Evolutionary conservation across 2,113 vertebrate genomes (phyloP).

Genomic region (Carollia perspicillata): DNA sequence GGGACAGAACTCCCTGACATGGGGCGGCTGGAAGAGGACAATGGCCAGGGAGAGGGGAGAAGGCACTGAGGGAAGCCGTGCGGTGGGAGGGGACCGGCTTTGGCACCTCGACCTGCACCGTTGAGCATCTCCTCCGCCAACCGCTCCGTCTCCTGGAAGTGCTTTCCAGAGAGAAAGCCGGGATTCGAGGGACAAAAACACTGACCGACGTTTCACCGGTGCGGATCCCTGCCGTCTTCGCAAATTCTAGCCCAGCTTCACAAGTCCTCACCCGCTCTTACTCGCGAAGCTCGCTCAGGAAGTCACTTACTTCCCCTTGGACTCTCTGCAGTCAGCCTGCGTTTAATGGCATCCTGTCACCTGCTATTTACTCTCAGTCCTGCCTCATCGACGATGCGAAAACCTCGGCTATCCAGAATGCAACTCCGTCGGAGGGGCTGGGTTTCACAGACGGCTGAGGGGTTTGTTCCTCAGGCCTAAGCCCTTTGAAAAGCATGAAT

Average conservation of each 20-base stretch:
- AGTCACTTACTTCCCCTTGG: neutral
- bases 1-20: neutral
- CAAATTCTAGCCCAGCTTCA: neutral
- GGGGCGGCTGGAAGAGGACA: neutral
- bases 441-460: neutral
- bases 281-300: neutral
- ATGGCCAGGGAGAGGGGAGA: neutral
- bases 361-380: neutral
- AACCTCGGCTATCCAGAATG: neutral
- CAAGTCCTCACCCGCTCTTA: neutral
- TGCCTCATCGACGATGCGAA: neutral
- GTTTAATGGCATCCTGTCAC: neutral
- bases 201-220: neutral
- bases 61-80: neutral
- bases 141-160: neutral
- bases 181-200: neutral
- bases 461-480: neutral
- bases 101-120: rapidly evolving
- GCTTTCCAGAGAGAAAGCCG: neutral
- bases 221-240: neutral
- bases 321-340: neutral
- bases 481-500: neutral
- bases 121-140: neutral
- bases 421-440: neutral
- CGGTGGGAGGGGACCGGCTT: neutral